These are phyloP conservation scores for Osmerus mordax DNA, from an alignment of 2,113 vertebrate species.

Conservation along the genomic window DNA sequence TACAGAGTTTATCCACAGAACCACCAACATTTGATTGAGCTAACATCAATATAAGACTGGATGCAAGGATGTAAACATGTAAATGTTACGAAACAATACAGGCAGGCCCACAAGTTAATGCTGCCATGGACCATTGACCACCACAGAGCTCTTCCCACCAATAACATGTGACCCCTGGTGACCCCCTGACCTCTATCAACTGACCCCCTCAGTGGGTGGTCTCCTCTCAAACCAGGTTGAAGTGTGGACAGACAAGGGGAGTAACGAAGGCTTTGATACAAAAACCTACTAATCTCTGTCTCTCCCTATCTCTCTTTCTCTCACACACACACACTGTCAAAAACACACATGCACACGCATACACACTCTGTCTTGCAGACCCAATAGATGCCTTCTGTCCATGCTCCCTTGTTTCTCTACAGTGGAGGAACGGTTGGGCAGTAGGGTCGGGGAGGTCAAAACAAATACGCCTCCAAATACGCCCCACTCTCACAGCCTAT, in stretches of 20 bases:
- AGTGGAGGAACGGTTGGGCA: neutral
- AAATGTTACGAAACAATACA: neutral
- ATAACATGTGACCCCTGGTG: constrained; percentile 38
- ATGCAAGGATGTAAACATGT: constrained; percentile 5
- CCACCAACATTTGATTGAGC: constrained; percentile 37
- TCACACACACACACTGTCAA: too few relatives aligned
- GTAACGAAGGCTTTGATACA: constrained; percentile 6
- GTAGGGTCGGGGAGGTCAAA: neutral
- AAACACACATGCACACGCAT: neutral
- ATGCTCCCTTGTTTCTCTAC: neutral
- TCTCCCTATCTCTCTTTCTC: neutral
- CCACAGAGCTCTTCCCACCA: constrained; percentile 45
- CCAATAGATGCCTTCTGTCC: neutral
- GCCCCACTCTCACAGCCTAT: constrained; percentile 9
- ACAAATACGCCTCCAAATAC: constrained; percentile 4
- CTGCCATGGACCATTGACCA: constrained; percentile 8
- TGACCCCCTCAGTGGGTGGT: constrained; percentile 69
- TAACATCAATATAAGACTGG: constrained; percentile 15
- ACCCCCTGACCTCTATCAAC: constrained; percentile 47
- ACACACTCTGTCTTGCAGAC: neutral
- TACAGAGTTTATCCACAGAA: constrained; percentile 53
- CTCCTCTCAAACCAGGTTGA: constrained; percentile 40
- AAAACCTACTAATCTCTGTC: constrained; percentile 28
- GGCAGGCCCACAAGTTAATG: neutral
- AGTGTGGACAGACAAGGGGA: constrained; percentile 23